A percentile compares a stretch with the other conserved stretches of the same genome.
Evolutionary conservation across 1,140 invertebrate genomes (phyloP).

Genomic region (Teleopsis dalmanni): DNA sequence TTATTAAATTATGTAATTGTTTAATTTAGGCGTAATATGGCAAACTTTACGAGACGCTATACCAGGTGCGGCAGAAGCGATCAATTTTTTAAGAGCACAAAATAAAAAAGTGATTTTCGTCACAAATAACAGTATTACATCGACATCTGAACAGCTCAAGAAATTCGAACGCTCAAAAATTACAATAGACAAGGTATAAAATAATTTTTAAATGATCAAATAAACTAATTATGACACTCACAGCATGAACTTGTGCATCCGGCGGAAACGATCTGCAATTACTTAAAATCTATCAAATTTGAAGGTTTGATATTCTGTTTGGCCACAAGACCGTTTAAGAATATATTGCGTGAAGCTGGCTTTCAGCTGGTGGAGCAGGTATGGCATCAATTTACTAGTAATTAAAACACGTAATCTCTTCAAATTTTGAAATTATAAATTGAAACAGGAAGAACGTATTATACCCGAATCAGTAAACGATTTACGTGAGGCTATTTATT

Average conservation of each 20-base stretch:
- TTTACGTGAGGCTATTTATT: conserved; percentile 31
- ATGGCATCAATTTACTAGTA: not conserved
- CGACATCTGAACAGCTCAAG: conserved; percentile 32
- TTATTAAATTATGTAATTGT: not conserved
- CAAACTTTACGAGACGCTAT: conserved; percentile 37
- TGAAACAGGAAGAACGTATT: conserved; percentile 2
- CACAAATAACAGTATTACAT: conserved; percentile 57
- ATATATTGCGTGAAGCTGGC: conserved; percentile 34
- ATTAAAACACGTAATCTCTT: not conserved
- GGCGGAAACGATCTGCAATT: conserved; percentile 33
- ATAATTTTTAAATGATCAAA: not conserved
- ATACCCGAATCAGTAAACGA: conserved; percentile 25
- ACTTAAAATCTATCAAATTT: conserved; percentile 40
- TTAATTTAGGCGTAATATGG: conserved; percentile 54
- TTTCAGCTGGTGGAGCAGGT: conserved; percentile 42
- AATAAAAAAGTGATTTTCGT: conserved; percentile 62
- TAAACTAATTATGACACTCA: not conserved
- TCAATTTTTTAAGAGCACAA: conserved; percentile 48
- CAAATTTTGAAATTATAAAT: not conserved
- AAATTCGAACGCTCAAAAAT: conserved; percentile 38
- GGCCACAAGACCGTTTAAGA: conserved; percentile 16
- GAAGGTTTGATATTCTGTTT: conserved; percentile 37
- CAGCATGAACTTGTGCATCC: conserved; percentile 43
- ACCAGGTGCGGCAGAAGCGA: conserved; percentile 46
- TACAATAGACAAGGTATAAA: too few relatives aligned